These are phyloP conservation scores for Agelastica alni DNA, from an alignment of 2,888 invertebrate genomes.

Conservation along the genomic window DNA sequence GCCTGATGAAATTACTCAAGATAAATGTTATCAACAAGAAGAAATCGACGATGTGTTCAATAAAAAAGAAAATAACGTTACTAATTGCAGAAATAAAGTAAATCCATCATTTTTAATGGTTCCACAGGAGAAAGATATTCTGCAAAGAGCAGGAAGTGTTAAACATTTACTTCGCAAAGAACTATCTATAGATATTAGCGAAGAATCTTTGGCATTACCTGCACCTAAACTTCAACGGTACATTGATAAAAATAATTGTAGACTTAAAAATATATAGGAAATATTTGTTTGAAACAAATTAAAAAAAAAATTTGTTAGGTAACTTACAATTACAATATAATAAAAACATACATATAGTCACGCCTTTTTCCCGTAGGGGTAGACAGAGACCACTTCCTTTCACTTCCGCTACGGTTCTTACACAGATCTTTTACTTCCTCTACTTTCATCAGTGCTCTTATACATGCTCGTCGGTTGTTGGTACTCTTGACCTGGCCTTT, in stretches of 20 bases:
- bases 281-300: not conserved
- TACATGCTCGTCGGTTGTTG: too few relatives aligned
- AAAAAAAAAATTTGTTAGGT: too few relatives aligned
- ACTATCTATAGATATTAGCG: conserved; percentile 60
- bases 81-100: conserved; percentile 44
- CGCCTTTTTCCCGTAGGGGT: too few relatives aligned
- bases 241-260: not conserved
- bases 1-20: conserved; percentile 44
- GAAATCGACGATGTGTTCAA: conserved; percentile 9
- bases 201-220: conserved; percentile 57
- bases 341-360: too few relatives aligned
- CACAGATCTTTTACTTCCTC: too few relatives aligned
- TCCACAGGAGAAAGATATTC: conserved; percentile 48
- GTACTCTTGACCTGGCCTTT: too few relatives aligned
- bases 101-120: conserved; percentile 40
- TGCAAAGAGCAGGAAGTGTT: conserved; percentile 58
- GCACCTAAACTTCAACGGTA: conserved; percentile 38
- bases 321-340: too few relatives aligned
- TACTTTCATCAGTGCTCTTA: too few relatives aligned
- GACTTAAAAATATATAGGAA: conserved; percentile 12
- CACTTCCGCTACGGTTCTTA: too few relatives aligned
- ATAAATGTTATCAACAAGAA: conserved; percentile 36
- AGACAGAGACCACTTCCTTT: too few relatives aligned
- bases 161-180: conserved; percentile 63
- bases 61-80: conserved; percentile 48